Evolutionary conservation across 2,113 vertebrate species (phyloP), one percentile per base, ranked within the genome.

Genomic region (Heterotis niloticus): DNA sequence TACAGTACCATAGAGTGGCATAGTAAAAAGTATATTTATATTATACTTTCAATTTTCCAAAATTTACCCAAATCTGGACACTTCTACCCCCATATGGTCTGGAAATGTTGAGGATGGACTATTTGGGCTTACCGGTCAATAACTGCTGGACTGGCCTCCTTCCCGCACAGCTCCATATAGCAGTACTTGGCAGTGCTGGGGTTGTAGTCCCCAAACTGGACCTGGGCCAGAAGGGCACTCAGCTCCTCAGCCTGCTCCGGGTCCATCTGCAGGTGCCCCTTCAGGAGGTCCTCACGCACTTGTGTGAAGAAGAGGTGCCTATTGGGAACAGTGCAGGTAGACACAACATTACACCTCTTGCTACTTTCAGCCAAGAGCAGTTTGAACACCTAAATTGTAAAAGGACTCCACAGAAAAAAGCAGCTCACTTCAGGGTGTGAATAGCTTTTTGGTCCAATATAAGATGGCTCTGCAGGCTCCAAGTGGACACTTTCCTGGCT

Each of bases 281-380:
- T 91, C 7, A 97, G 90, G 69, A 99, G 96, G 88, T 98, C 95
- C 88, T 99, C 98, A 82, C 94, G 97, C 86, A 99, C 95, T 26
- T 99, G 98, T 88, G 92, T 91, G 91, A 98, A 99, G 88, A 98
- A 99, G 82, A 97, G 90, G 64, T 96, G 96, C 84, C 98, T 99
- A 88, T 16, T 28, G 4, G 56, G 10, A 88, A 85, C 11, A 34
- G 16, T 86, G 85, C 3, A 4, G 0, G 18, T 59, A 16, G 44
- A 24, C 20, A 24, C 7, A 20, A 64, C 20, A 51, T 13, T 29
- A 16, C 51, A 72, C 24, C 71, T 24, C 20, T 24, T n/a, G 52
- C 71, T 0, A 26, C 23, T 73, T 16, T 23, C 44, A 10, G 52
- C 34, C 17, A 20, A 34, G 23, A 51, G 29, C 34, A 44, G 34